A percentile compares a stretch with the other conserved stretches of the same genome.
Evolutionary conservation across 2,888 invertebrate species (phyloP).

Genomic region (Caenorhabditis sp.): DNA sequence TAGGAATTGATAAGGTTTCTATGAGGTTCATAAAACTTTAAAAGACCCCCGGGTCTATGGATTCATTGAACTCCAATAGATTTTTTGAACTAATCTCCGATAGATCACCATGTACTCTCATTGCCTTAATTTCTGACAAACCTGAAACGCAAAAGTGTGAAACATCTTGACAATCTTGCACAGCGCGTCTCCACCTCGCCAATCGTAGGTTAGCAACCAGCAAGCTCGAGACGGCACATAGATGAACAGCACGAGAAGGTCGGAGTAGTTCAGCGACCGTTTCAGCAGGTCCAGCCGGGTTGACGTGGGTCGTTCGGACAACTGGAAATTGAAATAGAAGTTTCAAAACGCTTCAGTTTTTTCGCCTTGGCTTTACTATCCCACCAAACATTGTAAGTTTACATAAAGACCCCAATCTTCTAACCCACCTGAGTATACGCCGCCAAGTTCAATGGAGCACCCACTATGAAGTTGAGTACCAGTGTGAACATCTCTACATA

Average conservation of each 20-base stretch:
- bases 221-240: constrained; percentile 80
- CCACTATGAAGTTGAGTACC: constrained; percentile 79
- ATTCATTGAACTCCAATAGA: too few species aligned
- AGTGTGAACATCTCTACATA: constrained; percentile 81
- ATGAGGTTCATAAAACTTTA: too few species aligned
- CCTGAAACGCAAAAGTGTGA: constrained; percentile 82
- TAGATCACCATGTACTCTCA: background rate
- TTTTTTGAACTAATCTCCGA: too few species aligned
- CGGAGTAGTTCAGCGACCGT: constrained; percentile 81
- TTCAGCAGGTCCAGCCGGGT: constrained; percentile 82
- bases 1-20: too few species aligned
- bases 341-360: too few species aligned
- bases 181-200: constrained; percentile 82
- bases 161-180: constrained; percentile 82
- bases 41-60: too few species aligned
- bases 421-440: constrained; percentile 81
- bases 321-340: constrained; percentile 74
- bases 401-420: too few species aligned
- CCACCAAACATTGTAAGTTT: too few species aligned
- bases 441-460: constrained; percentile 82
- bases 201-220: constrained; percentile 83
- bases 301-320: constrained; percentile 76
- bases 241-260: constrained; percentile 83
- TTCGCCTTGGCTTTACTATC: too few species aligned
- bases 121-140: constrained; percentile 32